These are phyloP conservation scores for Uloborus plumipes DNA, from an alignment of 2,888 invertebrate genomes.

Conservation along the genomic window DNA sequence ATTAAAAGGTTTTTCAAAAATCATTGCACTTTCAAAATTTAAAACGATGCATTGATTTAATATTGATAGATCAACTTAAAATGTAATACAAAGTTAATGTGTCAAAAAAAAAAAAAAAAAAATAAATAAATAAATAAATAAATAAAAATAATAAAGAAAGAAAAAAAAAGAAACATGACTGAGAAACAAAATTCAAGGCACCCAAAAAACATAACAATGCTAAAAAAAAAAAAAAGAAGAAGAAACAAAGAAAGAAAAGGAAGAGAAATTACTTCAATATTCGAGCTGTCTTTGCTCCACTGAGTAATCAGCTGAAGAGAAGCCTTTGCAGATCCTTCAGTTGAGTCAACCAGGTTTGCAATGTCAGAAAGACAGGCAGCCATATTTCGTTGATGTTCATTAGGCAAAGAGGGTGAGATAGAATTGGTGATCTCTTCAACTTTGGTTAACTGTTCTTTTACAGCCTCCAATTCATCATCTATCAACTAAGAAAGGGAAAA, in stretches of 20 bases:
- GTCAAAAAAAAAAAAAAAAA: no score
- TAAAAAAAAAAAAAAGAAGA: neutral
- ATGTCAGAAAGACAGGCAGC: neutral
- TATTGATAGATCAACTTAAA: no score
- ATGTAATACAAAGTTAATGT: no score
- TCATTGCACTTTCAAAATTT: no score
- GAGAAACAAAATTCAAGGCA: no score
- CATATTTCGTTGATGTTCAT: constrained; percentile 5
- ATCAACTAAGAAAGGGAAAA: constrained; percentile 23
- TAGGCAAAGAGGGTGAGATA: constrained; percentile 1
- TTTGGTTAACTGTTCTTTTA: constrained; percentile 11
- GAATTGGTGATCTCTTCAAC: constrained; percentile 10
- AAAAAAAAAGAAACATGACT: no score
- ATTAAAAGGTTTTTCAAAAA: no score
- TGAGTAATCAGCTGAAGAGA: constrained; percentile 18
- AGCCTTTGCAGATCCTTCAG: constrained; percentile 8
- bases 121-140: no score
- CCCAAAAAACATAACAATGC: neutral
- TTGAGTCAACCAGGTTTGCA: constrained; percentile 19
- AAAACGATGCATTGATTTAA: no score
- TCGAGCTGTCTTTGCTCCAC: constrained; percentile 6
- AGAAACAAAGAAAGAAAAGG: no score
- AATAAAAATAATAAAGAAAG: no score
- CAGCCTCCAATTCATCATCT: constrained; percentile 14
- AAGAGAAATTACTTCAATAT: constrained; percentile 16